Percentiles rank a stretch among this genome's conserved stretches.
These are phyloP conservation scores for Cosmopolites sordidus DNA, from an alignment of 2,888 invertebrate species.

Conservation along the genomic window DNA sequence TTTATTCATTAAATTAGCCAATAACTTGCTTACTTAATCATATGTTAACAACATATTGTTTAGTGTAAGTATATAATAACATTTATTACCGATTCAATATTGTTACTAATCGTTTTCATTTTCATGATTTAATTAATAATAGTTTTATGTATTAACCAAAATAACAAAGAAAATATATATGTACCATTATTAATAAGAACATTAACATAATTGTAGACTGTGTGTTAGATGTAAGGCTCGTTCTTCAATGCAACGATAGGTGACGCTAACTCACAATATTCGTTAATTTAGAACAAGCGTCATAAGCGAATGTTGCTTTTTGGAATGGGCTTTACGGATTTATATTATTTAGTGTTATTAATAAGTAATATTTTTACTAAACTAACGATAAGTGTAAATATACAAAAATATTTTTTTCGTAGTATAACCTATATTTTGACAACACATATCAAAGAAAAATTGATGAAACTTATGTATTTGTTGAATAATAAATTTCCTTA, in stretches of 20 bases:
- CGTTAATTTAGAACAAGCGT: too few relatives aligned
- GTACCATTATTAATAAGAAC: conserved; percentile 19
- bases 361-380: conserved; percentile 38
- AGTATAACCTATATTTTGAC: conserved; percentile 44
- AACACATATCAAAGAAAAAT: conserved; percentile 41
- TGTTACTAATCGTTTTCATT: not conserved
- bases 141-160: conserved; percentile 21
- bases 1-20: not conserved
- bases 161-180: conserved; percentile 14
- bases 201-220: conserved; percentile 18
- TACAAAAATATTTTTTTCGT: conserved; percentile 37
- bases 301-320: too few relatives aligned
- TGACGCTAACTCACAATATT: too few relatives aligned
- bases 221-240: not conserved
- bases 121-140: conserved; percentile 15
- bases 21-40: not conserved
- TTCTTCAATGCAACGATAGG: not conserved
- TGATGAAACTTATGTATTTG: conserved; percentile 23
- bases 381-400: conserved; percentile 34
- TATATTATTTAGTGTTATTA: conserved; percentile 15
- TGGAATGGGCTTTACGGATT: too few relatives aligned
- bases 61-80: not conserved
- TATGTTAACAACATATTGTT: not conserved
- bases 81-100: not conserved
- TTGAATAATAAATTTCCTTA: conserved; percentile 22